Evolutionary conservation across 2,797 vertebrate species (phyloP).

Genomic region (Anomalospiza imberbis): DNA sequence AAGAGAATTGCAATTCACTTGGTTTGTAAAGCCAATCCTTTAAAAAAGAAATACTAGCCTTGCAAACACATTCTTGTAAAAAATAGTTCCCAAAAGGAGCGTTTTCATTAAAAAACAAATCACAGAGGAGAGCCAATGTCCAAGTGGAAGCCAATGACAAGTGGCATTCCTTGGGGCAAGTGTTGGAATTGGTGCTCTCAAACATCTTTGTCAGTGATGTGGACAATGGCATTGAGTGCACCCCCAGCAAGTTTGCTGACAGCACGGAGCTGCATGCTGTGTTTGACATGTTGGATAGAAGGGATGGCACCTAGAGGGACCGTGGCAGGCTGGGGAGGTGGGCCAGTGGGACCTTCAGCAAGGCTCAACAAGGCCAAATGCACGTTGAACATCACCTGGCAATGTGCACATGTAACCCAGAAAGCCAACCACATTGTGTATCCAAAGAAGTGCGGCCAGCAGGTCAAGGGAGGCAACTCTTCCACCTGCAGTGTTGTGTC

Average conservation of each 20-base stretch:
- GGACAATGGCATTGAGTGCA: background rate
- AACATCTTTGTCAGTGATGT: rapidly evolving
- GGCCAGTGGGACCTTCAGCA: background rate
- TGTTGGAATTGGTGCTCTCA: rapidly evolving
- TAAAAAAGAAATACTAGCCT: background rate
- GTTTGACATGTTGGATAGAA: background rate
- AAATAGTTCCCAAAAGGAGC: background rate
- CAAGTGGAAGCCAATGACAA: rapidly evolving
- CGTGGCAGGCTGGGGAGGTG: background rate
- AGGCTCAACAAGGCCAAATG: background rate
- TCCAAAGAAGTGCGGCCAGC: background rate
- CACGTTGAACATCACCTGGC: rapidly evolving
- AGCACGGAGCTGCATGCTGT: rapidly evolving
- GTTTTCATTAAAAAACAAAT: background rate
- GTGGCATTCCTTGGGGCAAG: background rate
- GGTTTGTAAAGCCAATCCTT: background rate
- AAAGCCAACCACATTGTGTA: background rate
- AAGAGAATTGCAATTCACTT: background rate
- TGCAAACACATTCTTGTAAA: background rate
- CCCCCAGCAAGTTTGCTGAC: rapidly evolving
- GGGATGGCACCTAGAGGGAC: background rate
- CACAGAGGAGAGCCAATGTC: background rate
- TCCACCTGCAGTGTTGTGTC: background rate
- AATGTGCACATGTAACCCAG: rapidly evolving
- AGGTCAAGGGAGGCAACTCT: background rate